Conservation (phyloP, 1,140 invertebrate species). For the Conus betulinus region DNA sequence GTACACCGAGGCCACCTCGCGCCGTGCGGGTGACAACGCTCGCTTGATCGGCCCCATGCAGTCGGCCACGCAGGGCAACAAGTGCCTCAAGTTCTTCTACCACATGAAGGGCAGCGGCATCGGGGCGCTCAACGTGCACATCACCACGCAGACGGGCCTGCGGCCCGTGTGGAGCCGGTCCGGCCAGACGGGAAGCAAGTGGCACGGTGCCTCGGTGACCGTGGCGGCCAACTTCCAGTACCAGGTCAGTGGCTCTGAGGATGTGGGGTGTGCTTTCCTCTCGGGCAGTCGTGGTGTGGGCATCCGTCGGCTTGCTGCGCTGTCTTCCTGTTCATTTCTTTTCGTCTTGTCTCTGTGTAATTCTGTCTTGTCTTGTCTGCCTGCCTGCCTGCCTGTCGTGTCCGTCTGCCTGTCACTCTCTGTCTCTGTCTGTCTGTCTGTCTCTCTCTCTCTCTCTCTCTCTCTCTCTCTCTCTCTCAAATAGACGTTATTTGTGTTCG, state of each 20-base stretch:
- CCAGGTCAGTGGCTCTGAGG: constrained; percentile 52
- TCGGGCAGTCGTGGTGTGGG: too few species aligned
- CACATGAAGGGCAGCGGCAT: constrained; percentile 83
- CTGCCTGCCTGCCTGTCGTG: too few species aligned
- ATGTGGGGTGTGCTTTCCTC: too few species aligned
- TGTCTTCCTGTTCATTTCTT: too few species aligned
- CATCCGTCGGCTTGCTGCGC: too few species aligned
- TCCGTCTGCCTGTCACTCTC: too few species aligned
- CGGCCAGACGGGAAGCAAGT: constrained; percentile 58
- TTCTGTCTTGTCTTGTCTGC: too few species aligned
- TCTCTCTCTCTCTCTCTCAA: too few species aligned
- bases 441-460: too few species aligned
- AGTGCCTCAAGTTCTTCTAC: constrained; percentile 79
- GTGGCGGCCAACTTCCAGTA: constrained; percentile 56
- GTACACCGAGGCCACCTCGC: constrained; percentile 63
- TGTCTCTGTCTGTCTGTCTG: too few species aligned
- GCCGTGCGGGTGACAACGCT: constrained; percentile 60
- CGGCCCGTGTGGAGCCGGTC: constrained; percentile 54
- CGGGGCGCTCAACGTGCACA: constrained; percentile 62
- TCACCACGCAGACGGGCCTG: constrained; percentile 40
- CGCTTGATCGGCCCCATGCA: constrained; percentile 55
- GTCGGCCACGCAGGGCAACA: constrained; percentile 49
- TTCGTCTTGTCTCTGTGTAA: too few species aligned
- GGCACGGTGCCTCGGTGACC: constrained; percentile 57
- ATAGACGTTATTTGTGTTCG: too few species aligned